Base-by-base conservation (phyloP, 1,140 invertebrate species). In the Patella vulgata region DNA sequence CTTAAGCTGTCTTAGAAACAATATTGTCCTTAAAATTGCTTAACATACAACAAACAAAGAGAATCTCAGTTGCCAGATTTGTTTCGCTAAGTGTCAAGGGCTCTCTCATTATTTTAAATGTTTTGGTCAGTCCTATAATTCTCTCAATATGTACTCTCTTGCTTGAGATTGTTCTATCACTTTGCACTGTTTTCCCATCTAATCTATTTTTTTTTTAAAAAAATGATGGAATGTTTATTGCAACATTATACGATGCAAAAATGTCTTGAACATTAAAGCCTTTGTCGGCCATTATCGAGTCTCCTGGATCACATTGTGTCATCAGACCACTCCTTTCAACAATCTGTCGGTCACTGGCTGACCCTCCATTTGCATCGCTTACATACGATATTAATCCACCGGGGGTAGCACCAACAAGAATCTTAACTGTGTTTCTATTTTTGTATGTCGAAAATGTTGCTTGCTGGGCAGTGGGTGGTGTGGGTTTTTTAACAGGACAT, bases 391-490 rank as follows among this genome's bases (percentile, higher is more conserved):
- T 57, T 27, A 68, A 21, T n/a, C 70, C 73, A 46, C 73, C 62
- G 6, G 70, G 64, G 59, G 67, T 66, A 21, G 60, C 43, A 28
- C 73, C 68, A 14, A 68, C 54, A 5, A 75, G 40, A 23, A 59
- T 48, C 53, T 73, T 70, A 11, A 72, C n/a, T n/a, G n/a, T n/a
- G n/a, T n/a, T n/a, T n/a, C 68, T 57, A 47, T 80, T 78, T 42
- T 77, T 78, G 60, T 77, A 73, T 0, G 67, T 63, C 25, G 70
- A 78, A 58, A 75, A 80, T 17, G 74, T 75, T 50, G 68, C 67
- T 52, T 77, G 73, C 56, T 81, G 73, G 30, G 71, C 60, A 40
- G 48, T 61, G 46, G 68, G 66, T 59, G 58, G 58, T 21, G 44
- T 63, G 23, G 61, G 59, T 50, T 63, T 63, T 60, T 59, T 62